Evolutionary conservation across 2,113 vertebrate genomes (phyloP).

Genomic region (Nyctereutes procyonoides): DNA sequence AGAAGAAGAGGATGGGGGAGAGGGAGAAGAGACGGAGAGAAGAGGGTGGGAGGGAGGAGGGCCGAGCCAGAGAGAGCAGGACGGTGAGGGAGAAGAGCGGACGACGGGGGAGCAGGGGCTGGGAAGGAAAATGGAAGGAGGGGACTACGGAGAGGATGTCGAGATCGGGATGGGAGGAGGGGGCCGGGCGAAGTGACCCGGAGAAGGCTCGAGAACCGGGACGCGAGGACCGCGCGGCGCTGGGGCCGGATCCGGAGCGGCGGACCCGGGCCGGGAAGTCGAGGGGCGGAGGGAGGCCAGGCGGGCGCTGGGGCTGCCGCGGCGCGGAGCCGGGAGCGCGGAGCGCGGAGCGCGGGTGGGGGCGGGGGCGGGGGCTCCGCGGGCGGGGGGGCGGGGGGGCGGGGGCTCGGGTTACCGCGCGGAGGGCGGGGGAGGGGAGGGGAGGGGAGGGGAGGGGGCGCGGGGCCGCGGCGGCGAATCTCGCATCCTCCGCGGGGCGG

Average conservation of each 20-base stretch:
- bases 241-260: conserved; percentile 58
- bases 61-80: not conserved
- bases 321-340: conserved; percentile 5
- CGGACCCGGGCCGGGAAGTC: conserved; percentile 65
- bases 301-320: not conserved
- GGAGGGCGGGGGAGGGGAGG: conserved; percentile 57
- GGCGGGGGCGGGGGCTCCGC: conserved; percentile 62
- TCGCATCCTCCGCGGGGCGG: conserved; percentile 76
- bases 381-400: conserved; percentile 58
- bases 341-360: not conserved
- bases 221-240: not conserved
- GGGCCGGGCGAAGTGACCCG: not conserved
- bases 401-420: conserved; percentile 76
- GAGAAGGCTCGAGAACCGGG: not conserved
- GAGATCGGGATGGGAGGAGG: not conserved
- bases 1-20: not conserved
- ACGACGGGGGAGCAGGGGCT: rapidly evolving
- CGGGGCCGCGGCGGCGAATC: conserved; percentile 68
- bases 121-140: not conserved
- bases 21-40: not conserved
- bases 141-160: not conserved
- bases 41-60: not conserved
- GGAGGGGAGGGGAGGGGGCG: conserved; percentile 60
- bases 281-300: conserved; percentile 58
- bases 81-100: not conserved